Base-by-base conservation (phyloP, 2,797 vertebrate species). In the Peromyscus aztecus region DNA sequence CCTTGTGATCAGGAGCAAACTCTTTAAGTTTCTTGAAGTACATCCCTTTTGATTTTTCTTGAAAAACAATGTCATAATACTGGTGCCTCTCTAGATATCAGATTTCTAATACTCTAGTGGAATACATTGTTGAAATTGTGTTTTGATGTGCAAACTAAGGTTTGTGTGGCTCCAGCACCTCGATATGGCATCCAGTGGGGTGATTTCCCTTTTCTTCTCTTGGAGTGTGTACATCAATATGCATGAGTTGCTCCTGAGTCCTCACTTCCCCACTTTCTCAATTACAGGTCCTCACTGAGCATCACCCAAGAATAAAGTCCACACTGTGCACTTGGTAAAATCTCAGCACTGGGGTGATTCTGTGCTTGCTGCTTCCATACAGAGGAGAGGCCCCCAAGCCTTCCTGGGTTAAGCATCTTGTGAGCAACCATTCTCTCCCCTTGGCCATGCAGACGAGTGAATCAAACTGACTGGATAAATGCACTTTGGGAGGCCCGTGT, bases 171-270 rank as follows among this genome's bases (percentile, higher is more conserved):
- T 49, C 63, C 31, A 67, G 63, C 31, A n/a, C 43, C 83, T 49
- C 19, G 3, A 6, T 8, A 65, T 2, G 3, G 0, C 57, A 1
- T 29, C 19, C 0, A 0, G 10, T 0, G 0, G 31, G 1, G 29
- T 40, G 3, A 0, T 4, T 11, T 7, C 4, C 0, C 6, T 10
- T 82, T 40, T 34, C 43, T 43, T 75, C 57, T 17, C 21, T 14
- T 27, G 27, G 57, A 46, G 23, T 4, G 16, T 19, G 43, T 37
- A 1, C 1, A 27, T 5, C 16, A 9, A 8, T 16, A 11, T 4
- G 2, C 8, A 19, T 7, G n/a, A 87, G 52, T 31, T 12, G 6
- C 10, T 73, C n/a, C 27, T 7, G 23, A 24, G 34, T n/a, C 13
- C 21, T 57, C 21, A 37, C 19, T 52, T 27, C 17, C 24, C 13